A percentile compares a stretch with the other conserved stretches of the same genome.
Conservation (phyloP, 2,888 invertebrate species). For the Homarus gammarus region DNA sequence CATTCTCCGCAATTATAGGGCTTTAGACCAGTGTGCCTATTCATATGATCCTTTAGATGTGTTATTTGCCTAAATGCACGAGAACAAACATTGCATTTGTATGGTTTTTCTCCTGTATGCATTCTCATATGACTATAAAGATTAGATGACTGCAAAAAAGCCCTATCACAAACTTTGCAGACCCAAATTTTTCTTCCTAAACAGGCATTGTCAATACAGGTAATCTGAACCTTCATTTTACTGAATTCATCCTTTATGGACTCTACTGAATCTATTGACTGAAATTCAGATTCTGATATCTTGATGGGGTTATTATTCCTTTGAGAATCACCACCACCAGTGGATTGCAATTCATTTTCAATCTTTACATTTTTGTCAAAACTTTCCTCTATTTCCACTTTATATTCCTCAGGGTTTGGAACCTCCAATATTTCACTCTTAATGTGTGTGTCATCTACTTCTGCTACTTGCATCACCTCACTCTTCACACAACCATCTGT, state of each 20-base stretch:
- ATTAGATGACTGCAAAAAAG: conserved; percentile 56
- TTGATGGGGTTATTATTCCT: background rate
- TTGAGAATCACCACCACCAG: background rate
- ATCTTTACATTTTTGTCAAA: background rate
- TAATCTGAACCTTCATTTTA: background rate
- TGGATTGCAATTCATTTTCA: background rate
- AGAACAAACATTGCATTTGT: conserved; percentile 48
- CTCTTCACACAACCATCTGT: conserved; percentile 14
- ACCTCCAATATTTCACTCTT: background rate
- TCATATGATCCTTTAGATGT: conserved; percentile 61
- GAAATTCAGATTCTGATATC: background rate
- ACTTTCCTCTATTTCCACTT: background rate
- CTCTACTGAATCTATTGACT: background rate
- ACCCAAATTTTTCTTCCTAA: conserved; percentile 50
- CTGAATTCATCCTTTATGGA: background rate
- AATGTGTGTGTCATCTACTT: background rate
- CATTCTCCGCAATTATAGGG: conserved; percentile 41
- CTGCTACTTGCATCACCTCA: conserved; percentile 30
- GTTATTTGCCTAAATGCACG: conserved; percentile 54
- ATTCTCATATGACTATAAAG: conserved; percentile 55
- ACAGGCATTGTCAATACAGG: background rate
- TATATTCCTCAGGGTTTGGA: background rate
- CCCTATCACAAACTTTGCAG: conserved; percentile 47
- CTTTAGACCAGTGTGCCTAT: conserved; percentile 47
- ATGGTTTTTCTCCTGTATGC: conserved; percentile 61